Evolutionary conservation across 1,140 invertebrate genomes (phyloP), one percentile per base, ranked within the genome.

Genomic region (Heliconius hermathena): DNA sequence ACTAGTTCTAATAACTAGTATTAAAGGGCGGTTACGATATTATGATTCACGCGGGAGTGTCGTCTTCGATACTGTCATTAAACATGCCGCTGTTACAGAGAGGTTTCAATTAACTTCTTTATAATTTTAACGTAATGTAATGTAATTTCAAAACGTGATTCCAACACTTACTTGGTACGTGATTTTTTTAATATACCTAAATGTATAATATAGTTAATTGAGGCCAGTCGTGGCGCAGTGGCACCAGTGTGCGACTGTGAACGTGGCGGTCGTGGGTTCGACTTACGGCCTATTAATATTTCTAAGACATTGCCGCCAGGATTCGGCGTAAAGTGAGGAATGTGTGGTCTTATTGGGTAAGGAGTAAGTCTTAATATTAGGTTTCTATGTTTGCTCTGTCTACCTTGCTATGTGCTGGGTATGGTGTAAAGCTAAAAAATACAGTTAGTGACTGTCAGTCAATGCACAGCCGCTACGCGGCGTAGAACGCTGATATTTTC

Each of bases 121-220:
- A 71, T 71, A 71, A 71, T 71, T 71, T 71, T 71, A 38, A 71
- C 20, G 70, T 22, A 71, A 71, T 71, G 26, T 71, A 38, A 71
- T 71, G 70, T 38, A 71, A 71, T 71, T 71, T 71, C 70, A 38
- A 71, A 71, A 38, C 70, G 70, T 71, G 70, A 71, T 71, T 71
- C 70, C 70, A 8, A 71, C 70, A 71, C 70, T 29, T 71, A 71
- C 70, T 38, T 29, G 13, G 70, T 71, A 71, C 70, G 70, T 71
- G 70, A 13, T 13, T 33, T 38, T n/a, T 71, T 71, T 71, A 36
- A 36, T 33, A 46, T 16, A 46, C 13, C 41, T 46, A 46, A 46
- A 3, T 46, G 1, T 46, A 46, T 46, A 46, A 46, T 46, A 16
- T 16, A 46, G 41, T 46, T 46, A 46, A 46, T 46, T 46, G 41